phyloP scores from a whole-genome alignment of 2,113 vertebrate species.

The Polypterus senegalus region DNA sequence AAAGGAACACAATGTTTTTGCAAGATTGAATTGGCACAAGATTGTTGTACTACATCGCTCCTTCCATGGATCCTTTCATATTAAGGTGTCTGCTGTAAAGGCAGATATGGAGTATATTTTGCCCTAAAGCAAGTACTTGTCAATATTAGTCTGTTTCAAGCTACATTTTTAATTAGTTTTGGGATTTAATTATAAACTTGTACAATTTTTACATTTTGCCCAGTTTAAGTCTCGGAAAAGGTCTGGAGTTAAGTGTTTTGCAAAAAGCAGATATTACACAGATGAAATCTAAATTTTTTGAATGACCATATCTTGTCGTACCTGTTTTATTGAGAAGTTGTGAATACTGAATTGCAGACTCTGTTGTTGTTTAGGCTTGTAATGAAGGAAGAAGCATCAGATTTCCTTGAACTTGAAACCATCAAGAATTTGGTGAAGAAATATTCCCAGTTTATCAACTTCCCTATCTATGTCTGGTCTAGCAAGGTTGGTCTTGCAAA shows the following conservation, averaged over 20 bases:
- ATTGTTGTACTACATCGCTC: too few relatives aligned
- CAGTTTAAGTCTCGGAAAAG: too few relatives aligned
- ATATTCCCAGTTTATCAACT: constrained; percentile 98
- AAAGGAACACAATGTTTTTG: background rate
- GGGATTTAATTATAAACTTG: too few relatives aligned
- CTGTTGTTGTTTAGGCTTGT: constrained; percentile 55
- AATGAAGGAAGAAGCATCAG: constrained; percentile 92
- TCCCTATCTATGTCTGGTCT: constrained; percentile 96
- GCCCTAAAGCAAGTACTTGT: too few relatives aligned
- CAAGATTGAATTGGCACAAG: background rate
- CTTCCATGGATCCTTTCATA: too few relatives aligned
- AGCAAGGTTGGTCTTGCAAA: constrained; percentile 67
- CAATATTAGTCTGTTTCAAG: too few relatives aligned
- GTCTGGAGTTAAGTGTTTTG: too few relatives aligned
- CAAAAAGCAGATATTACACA: background rate
- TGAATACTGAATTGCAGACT: too few relatives aligned
- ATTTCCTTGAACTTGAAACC: constrained; percentile 94
- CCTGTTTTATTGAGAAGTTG: background rate
- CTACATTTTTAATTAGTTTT: too few relatives aligned
- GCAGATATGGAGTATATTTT: too few relatives aligned
- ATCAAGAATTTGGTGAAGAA: constrained; percentile 93
- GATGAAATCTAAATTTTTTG: background rate
- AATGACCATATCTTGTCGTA: background rate
- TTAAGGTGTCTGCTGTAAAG: too few relatives aligned
- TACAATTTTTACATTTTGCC: too few relatives aligned